phyloP scores from a whole-genome alignment of 2,797 vertebrate species.

The Neosilurus mollespiculum region DNA sequence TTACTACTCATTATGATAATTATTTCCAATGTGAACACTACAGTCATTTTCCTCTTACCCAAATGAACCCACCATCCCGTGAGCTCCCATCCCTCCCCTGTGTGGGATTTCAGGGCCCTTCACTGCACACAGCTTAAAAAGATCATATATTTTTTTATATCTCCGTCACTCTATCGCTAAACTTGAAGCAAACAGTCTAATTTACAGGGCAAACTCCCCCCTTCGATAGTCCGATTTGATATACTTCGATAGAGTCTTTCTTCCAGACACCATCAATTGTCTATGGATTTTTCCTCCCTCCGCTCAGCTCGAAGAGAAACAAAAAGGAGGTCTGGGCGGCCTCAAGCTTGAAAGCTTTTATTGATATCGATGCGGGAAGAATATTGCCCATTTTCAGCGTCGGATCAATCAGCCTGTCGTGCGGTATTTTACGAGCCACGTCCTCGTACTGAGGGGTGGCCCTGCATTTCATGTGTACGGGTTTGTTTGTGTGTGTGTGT shows the following conservation, averaged over 20 bases:
- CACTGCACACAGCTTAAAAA: conserved; percentile 45
- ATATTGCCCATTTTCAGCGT: conserved; percentile 78
- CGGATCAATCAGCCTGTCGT: conserved; percentile 78
- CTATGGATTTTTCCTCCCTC: conserved; percentile 79
- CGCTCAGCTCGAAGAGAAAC: conserved; percentile 77
- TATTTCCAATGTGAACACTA: not conserved
- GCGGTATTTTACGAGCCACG: conserved; percentile 71
- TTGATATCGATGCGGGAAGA: conserved; percentile 80
- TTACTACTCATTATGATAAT: not conserved
- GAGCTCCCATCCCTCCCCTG: not conserved
- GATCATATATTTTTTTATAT: conserved; percentile 58
- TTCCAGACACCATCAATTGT: conserved; percentile 83
- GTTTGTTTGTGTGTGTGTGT: conserved; percentile 42
- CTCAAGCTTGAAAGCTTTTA: conserved; percentile 77
- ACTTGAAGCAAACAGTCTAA: conserved; percentile 81
- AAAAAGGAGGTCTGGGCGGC: conserved; percentile 77
- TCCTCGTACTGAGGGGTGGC: conserved; percentile 61
- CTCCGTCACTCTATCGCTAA: conserved; percentile 74
- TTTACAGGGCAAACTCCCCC: conserved; percentile 79
- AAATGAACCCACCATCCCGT: not conserved
- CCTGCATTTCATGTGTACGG: conserved; percentile 38
- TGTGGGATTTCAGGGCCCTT: not conserved
- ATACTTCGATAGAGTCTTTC: conserved; percentile 81
- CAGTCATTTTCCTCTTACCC: not conserved
- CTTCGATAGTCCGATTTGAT: conserved; percentile 80